Percentiles rank a stretch among this genome's conserved stretches.
phyloP scores from a whole-genome alignment of 2,113 vertebrate genomes.

The Cardinalis cardinalis region DNA sequence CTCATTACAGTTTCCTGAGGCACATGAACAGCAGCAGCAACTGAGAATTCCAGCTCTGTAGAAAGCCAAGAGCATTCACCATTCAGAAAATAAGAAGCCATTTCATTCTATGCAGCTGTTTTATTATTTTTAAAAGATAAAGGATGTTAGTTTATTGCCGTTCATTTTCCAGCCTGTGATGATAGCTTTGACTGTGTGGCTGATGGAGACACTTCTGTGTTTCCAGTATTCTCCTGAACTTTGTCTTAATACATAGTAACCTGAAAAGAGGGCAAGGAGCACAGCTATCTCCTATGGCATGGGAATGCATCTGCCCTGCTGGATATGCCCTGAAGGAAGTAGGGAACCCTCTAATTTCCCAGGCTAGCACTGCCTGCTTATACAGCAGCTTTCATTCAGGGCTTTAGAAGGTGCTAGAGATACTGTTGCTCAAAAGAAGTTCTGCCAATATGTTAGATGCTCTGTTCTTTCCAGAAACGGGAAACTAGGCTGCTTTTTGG shows the following conservation, averaged over 20 bases:
- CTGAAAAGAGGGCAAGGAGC: neutral
- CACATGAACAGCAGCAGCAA: neutral
- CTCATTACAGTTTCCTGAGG: neutral
- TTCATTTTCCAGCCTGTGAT: neutral
- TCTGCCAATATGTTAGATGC: neutral
- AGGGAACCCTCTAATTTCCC: neutral
- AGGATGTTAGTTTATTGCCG: neutral
- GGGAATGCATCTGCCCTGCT: neutral
- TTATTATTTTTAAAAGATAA: neutral
- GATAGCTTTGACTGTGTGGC: neutral
- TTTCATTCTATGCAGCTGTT: neutral
- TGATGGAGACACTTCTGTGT: neutral
- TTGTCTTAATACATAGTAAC: neutral
- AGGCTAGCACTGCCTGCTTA: neutral
- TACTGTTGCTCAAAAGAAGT: neutral
- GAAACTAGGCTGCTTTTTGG: slow-evolving; percentile 13
- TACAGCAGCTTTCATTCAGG: neutral
- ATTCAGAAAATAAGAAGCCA: neutral
- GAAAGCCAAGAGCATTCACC: neutral
- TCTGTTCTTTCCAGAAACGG: neutral
- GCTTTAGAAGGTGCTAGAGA: neutral
- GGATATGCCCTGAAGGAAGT: neutral
- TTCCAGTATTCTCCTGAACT: neutral
- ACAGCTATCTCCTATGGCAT: neutral
- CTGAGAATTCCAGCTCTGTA: neutral